Conservation (phyloP, 2,797 vertebrate species). For the Manis pentadactyla region DNA sequence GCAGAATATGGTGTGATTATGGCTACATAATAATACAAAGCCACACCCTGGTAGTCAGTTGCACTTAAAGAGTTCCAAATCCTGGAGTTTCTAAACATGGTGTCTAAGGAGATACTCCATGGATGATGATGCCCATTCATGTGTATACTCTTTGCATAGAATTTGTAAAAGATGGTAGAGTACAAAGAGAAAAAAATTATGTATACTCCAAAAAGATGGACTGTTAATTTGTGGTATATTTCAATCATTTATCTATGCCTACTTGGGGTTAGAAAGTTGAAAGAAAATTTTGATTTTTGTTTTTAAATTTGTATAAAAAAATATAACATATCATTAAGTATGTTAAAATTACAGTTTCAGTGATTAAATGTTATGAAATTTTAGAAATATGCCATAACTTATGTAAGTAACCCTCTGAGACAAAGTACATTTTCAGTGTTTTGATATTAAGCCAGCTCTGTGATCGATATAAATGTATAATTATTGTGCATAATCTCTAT, state of each 20-base stretch:
- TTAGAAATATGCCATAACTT: neutral
- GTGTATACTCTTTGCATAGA: neutral
- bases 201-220: neutral
- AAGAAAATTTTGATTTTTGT: neutral
- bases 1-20: neutral
- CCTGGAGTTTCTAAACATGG: neutral
- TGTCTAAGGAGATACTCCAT: neutral
- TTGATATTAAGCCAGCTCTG: neutral
- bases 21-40: neutral
- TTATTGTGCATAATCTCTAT: neutral
- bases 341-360: conserved; percentile 12
- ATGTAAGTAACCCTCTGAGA: neutral
- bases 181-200: neutral
- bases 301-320: neutral
- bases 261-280: neutral
- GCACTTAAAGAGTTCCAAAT: neutral
- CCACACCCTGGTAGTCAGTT: neutral
- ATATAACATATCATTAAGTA: conserved; percentile 2
- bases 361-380: neutral
- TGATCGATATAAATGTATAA: neutral
- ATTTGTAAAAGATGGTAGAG: neutral
- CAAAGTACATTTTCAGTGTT: conserved; percentile 13
- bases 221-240: neutral
- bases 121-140: no score
- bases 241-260: neutral